Conservation (phyloP, 2,797 vertebrate species). For the Rhinoraja longicauda region DNA sequence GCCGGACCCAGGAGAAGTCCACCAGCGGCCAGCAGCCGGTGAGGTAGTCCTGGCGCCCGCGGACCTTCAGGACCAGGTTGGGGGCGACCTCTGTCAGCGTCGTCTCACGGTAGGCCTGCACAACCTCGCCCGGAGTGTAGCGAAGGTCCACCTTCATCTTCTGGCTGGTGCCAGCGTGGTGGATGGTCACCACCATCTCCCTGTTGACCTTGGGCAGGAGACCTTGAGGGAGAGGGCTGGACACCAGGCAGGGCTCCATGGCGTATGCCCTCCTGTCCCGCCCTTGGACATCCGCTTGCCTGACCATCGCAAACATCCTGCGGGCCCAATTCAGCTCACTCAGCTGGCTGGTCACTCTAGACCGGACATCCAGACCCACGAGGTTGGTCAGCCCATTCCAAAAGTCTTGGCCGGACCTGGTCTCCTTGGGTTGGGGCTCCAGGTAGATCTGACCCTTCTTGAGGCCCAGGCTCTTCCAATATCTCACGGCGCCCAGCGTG, state of each 20-base stretch:
- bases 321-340: slow-evolving; percentile 62
- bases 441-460: slow-evolving; percentile 51
- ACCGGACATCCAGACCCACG: slow-evolving; percentile 59
- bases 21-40: slow-evolving; percentile 52
- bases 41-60: slow-evolving; percentile 65
- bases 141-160: slow-evolving; percentile 42
- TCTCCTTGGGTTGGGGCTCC: slow-evolving; percentile 45
- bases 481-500: slow-evolving; percentile 60
- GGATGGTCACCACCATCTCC: slow-evolving; percentile 51
- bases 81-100: slow-evolving; percentile 40
- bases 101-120: slow-evolving; percentile 43
- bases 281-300: slow-evolving; percentile 54
- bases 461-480: slow-evolving; percentile 45
- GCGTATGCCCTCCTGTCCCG: slow-evolving; percentile 54
- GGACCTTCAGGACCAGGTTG: slow-evolving; percentile 50
- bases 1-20: slow-evolving; percentile 61
- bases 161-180: slow-evolving; percentile 45
- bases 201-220: slow-evolving; percentile 46
- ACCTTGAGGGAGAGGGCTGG: slow-evolving; percentile 49
- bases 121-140: slow-evolving; percentile 44
- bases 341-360: slow-evolving; percentile 52
- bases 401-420: slow-evolving; percentile 47
- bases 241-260: slow-evolving; percentile 62
- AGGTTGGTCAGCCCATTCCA: slow-evolving; percentile 52
- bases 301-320: slow-evolving; percentile 58